Base-by-base conservation (phyloP, 2,797 vertebrate species). In the Trachurus trachurus region DNA sequence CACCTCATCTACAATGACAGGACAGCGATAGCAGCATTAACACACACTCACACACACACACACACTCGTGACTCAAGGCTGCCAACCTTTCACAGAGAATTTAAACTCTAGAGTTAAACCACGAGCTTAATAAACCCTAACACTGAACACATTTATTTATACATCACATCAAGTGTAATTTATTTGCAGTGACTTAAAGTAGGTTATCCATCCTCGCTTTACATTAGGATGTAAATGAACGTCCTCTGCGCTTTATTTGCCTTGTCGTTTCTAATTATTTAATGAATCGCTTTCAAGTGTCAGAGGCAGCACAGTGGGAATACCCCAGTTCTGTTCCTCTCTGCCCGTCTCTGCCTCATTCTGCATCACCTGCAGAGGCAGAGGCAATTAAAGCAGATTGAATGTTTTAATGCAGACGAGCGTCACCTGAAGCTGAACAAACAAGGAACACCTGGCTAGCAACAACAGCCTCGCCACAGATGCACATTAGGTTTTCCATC, bases 371-470 rank as follows among this genome's bases (percentile, higher is more conserved):
- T 65, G 84, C 72, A 49, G 68, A 79, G 77, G 63, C 78, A 71
- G 60, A 85, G 74, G 75, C 87, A 89, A 90, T 92, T 87, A 89
- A 81, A 86, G 78, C 73, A 45, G 17, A 82, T 81, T 80, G 84
- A 76, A 93, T 89, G 90, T 89, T 89, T 93, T 87, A 91, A 92
- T 92, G 93, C 88, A 86, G 73, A 89, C 67, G 70, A 87, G 87
- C 66, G 69, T 92, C 91, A 93, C 92, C 92, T 93, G 92, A 90
- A 87, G 91, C 90, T 87, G 88, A 91, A 91, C 91, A 94, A 94
- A 94, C 91, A 89, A 78, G 79, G 69, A 71, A 89, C 93, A 93
- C 92, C 93, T 93, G 93, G 89, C 71, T 91, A 87, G 92, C 91
- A 93, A 92, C 91, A 76, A 37, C 89, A 82, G 85, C 62, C 86